Evolutionary conservation across 2,797 vertebrate genomes (phyloP), one percentile per base, ranked within the genome.

Genomic region (Phrynocephalus forsythii): DNA sequence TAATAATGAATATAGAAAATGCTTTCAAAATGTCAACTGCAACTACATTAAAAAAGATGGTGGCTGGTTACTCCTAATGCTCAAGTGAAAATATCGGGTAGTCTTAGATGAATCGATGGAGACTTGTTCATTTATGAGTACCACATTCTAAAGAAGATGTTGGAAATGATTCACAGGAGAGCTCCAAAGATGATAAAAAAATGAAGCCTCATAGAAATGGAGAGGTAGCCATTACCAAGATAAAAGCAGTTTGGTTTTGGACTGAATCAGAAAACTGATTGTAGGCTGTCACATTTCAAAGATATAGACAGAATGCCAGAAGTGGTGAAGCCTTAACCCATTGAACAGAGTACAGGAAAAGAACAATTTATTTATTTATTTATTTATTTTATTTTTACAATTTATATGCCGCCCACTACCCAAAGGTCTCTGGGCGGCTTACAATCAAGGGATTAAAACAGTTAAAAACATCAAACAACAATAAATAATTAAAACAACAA

Each of bases 11-110:
- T 86, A 16, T 3, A 48, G 79, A 86, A 83, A 88, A n/a, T 0
- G 0, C 85, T 71, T 86, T 86, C 28, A 38, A 72, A 76, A 89
- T 78, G 72, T 86, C 91, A 90, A 83, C 48, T 63, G 4, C 63
- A 56, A 6, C 52, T 56, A 71, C 48, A 9, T 83, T 15, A 7
- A 7, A 83, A 68, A 13, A n/a, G 28, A 82, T 73, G 80, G 52
- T 44, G 38, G 3, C 1, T 44, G 3, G 38, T 5, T 44, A 44
- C 38, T 24, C 56, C 16, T 89, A 84, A 87, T 79, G 86, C 79
- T 1, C 44, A 84, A 84, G 22, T 77, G 80, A 77, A 52, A 83
- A 11, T 48, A 50, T 3, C 38, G 6, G 67, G 13, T 66, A 87
- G 26, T 68, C 60, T 26, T 77, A 28, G 63, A 28, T 82, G 60